phyloP scores from a whole-genome alignment of 2,888 invertebrate genomes.

The Agelastica alni region DNA sequence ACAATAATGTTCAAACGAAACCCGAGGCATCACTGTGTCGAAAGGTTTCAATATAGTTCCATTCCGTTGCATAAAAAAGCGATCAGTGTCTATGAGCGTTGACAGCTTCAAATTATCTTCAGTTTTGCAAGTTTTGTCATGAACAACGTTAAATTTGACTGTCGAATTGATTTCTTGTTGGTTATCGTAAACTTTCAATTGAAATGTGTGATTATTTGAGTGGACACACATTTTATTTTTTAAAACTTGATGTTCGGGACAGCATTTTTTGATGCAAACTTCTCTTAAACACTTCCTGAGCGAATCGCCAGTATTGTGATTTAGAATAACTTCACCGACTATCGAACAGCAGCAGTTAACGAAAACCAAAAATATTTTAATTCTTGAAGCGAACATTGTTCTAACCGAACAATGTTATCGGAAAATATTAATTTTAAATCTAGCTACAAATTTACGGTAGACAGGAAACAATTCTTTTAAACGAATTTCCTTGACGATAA shows the following conservation, averaged over 20 bases:
- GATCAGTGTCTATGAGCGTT: constrained; percentile 20
- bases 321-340: constrained; percentile 11
- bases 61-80: constrained; percentile 34
- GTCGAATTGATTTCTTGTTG: constrained; percentile 19
- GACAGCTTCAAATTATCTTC: constrained; percentile 26
- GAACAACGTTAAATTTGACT: constrained; percentile 30
- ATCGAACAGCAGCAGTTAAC: constrained; percentile 1
- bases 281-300: constrained; percentile 19
- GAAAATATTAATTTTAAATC: neutral
- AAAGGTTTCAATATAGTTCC: constrained; percentile 34
- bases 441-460: constrained; percentile 1
- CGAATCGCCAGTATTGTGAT: constrained; percentile 27
- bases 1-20: constrained; percentile 32
- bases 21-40: constrained; percentile 14
- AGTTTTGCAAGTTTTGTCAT: constrained; percentile 24
- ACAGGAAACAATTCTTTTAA: constrained; percentile 11
- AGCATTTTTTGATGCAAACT: constrained; percentile 37
- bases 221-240: constrained; percentile 25
- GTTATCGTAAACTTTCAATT: constrained; percentile 31
- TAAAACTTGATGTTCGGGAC: constrained; percentile 33
- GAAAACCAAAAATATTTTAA: neutral
- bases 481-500: constrained; percentile 22
- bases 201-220: constrained; percentile 21
- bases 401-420: neutral
- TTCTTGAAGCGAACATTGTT: constrained; percentile 12